Conservation (phyloP, 2,113 vertebrate genomes). For the Ardeotis arabs region DNA sequence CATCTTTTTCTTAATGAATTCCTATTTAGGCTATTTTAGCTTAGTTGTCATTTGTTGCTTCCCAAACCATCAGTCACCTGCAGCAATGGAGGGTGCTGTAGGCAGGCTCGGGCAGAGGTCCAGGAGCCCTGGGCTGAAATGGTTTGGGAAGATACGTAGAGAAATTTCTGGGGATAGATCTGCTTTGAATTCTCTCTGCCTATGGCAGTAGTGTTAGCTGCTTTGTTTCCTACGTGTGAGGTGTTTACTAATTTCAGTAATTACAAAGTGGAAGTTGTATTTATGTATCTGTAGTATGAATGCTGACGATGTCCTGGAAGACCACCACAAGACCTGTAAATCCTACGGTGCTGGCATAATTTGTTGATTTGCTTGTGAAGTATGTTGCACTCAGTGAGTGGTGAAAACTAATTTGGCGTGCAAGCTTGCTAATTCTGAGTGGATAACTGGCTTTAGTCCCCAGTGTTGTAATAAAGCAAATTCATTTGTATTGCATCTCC, state of each 20-base stretch:
- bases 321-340: background rate
- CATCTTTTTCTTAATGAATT: constrained; percentile 37
- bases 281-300: background rate
- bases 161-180: background rate
- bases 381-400: background rate
- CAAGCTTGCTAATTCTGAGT: constrained; percentile 16
- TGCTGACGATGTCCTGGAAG: background rate
- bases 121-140: background rate
- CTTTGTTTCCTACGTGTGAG: background rate
- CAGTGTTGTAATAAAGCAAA: constrained; percentile 12
- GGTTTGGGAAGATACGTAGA: background rate
- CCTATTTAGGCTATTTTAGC: background rate
- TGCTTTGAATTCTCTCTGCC: background rate
- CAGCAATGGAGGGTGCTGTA: background rate
- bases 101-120: background rate
- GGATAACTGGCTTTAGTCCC: constrained; percentile 45
- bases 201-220: background rate
- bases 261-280: background rate
- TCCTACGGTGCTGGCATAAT: background rate
- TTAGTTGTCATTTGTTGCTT: constrained; percentile 17
- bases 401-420: constrained; percentile 38
- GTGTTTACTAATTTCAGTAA: background rate
- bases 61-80: background rate
- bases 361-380: constrained; percentile 59
- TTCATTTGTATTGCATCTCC: constrained; percentile 45